Evolutionary conservation across 2,797 vertebrate genomes (phyloP).

Genomic region (Tokudaia muenninki): DNA sequence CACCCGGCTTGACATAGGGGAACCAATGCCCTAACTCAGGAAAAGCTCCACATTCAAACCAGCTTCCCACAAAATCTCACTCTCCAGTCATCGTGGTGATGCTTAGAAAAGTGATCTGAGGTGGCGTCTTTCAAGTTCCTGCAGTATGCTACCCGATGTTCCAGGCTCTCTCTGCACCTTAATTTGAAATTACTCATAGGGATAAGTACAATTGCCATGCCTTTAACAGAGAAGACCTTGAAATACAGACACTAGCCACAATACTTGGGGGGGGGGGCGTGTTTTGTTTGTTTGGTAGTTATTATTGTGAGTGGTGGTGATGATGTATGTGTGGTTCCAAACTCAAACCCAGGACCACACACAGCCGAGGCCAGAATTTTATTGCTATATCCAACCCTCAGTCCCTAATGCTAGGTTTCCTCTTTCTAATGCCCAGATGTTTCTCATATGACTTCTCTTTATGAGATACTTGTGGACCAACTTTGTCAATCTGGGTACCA

Average conservation of each 20-base stretch:
- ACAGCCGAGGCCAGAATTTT: not conserved
- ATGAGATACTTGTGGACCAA: not conserved
- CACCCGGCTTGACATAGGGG: not conserved
- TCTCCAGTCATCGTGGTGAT: not conserved
- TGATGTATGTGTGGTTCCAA: no score
- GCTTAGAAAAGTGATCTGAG: not conserved
- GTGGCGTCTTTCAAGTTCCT: not conserved
- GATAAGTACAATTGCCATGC: no score
- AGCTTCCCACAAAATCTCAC: not conserved
- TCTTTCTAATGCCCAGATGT: not conserved
- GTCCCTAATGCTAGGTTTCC: not conserved
- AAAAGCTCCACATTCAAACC: not conserved
- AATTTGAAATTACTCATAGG: not conserved
- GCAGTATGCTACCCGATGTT: not conserved
- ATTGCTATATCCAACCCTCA: not conserved
- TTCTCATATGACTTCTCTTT: not conserved
- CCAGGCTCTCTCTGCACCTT: not conserved
- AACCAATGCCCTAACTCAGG: not conserved
- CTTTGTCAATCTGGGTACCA: not conserved
- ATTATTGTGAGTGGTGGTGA: not conserved
- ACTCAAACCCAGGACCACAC: not conserved
- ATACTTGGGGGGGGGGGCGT: not conserved
- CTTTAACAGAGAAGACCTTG: not conserved
- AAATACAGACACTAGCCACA: not conserved
- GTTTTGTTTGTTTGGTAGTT: not conserved